Evolutionary conservation across 2,113 vertebrate species (phyloP).

Genomic region (Etia nguti): DNA sequence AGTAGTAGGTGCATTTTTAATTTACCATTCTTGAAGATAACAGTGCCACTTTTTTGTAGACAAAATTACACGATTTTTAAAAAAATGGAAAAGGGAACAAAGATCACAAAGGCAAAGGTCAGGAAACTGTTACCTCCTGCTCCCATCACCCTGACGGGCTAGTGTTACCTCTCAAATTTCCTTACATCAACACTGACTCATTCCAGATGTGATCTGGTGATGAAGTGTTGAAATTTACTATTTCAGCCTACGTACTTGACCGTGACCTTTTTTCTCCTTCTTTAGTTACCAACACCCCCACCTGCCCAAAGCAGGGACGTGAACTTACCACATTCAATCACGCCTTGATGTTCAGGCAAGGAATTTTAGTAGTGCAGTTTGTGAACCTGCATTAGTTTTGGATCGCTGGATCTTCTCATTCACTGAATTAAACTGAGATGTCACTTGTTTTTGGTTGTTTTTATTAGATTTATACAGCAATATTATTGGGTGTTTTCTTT

Average conservation of each 20-base stretch:
- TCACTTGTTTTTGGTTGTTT: not conserved
- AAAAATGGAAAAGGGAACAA: not conserved
- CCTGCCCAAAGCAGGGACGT: not conserved
- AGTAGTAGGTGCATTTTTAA: not conserved
- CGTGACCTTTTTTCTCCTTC: not conserved
- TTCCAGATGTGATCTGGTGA: not conserved
- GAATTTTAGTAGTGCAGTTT: not conserved
- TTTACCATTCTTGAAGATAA: not conserved
- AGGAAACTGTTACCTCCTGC: not conserved
- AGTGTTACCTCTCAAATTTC: not conserved
- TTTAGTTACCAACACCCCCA: conserved; percentile 5
- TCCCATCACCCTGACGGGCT: not conserved
- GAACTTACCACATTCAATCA: conserved; percentile 2
- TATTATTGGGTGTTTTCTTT: not conserved
- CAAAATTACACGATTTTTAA: not conserved
- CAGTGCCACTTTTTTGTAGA: not conserved
- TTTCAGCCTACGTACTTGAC: not conserved
- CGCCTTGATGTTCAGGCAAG: not conserved
- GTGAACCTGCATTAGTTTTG: not conserved
- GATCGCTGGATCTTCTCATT: not conserved
- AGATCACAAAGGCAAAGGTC: not conserved
- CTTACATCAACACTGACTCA: not conserved
- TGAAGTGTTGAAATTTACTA: not conserved
- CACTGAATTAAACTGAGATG: not conserved
- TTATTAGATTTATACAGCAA: not conserved